Evolutionary conservation across 2,113 vertebrate genomes (phyloP).

Genomic region (Pteruthius melanotis): DNA sequence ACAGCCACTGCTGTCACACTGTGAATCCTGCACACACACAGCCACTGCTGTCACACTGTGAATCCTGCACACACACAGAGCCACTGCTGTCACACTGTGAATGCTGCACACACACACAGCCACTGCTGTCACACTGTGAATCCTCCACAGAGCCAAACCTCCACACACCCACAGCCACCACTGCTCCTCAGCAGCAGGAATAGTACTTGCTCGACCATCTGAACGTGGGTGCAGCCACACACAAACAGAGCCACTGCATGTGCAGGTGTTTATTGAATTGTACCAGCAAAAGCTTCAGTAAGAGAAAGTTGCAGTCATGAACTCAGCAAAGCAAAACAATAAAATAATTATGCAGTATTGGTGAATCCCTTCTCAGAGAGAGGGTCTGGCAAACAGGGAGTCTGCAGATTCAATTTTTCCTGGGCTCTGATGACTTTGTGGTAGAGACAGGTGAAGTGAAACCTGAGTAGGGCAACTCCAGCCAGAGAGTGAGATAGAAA

Average conservation of each 20-base stretch:
- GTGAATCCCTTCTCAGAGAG: neutral
- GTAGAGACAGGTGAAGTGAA: slow-evolving; percentile 48
- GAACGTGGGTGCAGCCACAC: neutral
- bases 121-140: neutral
- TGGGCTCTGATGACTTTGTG: neutral
- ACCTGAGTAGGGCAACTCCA: slow-evolving; percentile 25
- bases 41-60: no score
- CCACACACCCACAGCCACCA: neutral
- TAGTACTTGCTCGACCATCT: neutral
- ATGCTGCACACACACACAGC: no score
- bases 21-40: no score
- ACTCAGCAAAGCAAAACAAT: neutral
- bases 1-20: no score
- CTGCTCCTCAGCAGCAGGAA: neutral
- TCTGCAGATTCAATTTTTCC: neutral
- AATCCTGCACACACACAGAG: no score
- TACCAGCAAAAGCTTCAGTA: neutral
- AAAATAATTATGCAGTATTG: neutral
- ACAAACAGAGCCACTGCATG: neutral
- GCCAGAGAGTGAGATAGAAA: slow-evolving; percentile 47
- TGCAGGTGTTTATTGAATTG: neutral
- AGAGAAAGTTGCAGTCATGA: neutral
- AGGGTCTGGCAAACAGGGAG: neutral
- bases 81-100: no score
- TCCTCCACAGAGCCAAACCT: neutral